A percentile compares a stretch with the other conserved stretches of the same genome.
Conservation (phyloP, 1,140 invertebrate species). For the Cydia splendana region DNA sequence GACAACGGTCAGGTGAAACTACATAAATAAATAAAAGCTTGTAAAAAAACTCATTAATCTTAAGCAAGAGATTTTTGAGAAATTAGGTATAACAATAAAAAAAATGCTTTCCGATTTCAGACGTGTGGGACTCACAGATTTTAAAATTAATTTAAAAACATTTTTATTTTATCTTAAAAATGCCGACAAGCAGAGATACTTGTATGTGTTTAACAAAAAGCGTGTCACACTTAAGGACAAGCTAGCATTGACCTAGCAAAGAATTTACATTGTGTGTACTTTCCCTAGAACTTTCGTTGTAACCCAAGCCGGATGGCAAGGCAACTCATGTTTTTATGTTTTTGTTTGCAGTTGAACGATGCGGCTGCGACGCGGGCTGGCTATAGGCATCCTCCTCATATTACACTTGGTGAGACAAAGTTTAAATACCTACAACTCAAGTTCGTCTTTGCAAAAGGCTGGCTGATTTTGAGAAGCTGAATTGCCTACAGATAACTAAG, state of each 20-base stretch:
- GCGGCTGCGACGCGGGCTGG: conserved; percentile 58
- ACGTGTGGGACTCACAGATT: too few relatives aligned
- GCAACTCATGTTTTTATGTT: conserved; percentile 43
- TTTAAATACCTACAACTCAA: background rate
- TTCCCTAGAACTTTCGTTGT: conserved; percentile 37
- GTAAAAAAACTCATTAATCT: too few relatives aligned
- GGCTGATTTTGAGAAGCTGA: too few relatives aligned
- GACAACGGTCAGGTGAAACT: too few relatives aligned
- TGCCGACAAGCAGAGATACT: background rate
- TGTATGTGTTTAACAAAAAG: background rate
- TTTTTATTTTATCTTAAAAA: background rate
- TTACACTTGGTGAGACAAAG: conserved; percentile 65
- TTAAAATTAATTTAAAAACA: background rate
- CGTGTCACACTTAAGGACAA: conserved; percentile 18
- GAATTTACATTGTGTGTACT: conserved; percentile 35
- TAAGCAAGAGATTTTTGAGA: too few relatives aligned
- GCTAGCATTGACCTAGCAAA: conserved; percentile 28
- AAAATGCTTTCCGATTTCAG: too few relatives aligned
- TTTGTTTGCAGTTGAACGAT: conserved; percentile 69
- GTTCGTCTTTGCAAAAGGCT: too few relatives aligned
- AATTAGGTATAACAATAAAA: too few relatives aligned
- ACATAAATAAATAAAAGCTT: too few relatives aligned
- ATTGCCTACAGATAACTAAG: too few relatives aligned
- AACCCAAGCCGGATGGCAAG: conserved; percentile 26
- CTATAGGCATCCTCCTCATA: conserved; percentile 64